Evolutionary conservation across 37 sponge, comb jelly and placozoan genomes (phyloP), one percentile per base, ranked within the genome.

Genomic region (Halisarca cf. caerulea): DNA sequence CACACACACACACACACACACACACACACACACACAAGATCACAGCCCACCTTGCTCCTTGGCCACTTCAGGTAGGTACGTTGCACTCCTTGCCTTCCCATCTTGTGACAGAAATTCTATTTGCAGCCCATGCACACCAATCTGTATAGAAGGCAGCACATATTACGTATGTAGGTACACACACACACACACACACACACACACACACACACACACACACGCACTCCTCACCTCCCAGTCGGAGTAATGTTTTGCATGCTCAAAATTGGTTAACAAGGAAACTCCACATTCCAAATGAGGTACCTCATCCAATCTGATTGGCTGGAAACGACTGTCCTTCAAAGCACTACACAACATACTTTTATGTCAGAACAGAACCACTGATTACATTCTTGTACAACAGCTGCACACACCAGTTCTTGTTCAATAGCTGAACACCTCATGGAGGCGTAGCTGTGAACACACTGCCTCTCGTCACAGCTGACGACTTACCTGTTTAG

Each of bases 51-150:
- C 97, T 80, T 94, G 95, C 30, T 99, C 99, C 28, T 8, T n/a
- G 15, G 97, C 92, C n/a, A 99, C 95, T 68, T 99, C 99, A 6
- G 99, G 99, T 11, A 99, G 93, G 59, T 96, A 99, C 5, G 99
- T 99, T 4, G 99, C 99, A 33, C 91, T 91, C 87, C 81, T 90
- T 30, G 28, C 24, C 7, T 35, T 33, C 3, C 84, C 79, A 24
- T 80, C 45, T 14, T 82, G 40, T 1, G 78, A 64, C 17, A 25
- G 34, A 78, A 99, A 95, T 73, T 99, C 97, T 34, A 99, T 96
- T 83, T 92, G 95, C 17, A 99, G 96, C 0, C 99, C 99, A 79
- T 99, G 99, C 14, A 89, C 66, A 0, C 99, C 99, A 59, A 97
- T 72, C 97, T 97, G 33, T 5, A 79, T 47, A 38, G 27, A 54